Conservation (phyloP, 1,140 invertebrate species). For the Drosophila pectinifera region DNA sequence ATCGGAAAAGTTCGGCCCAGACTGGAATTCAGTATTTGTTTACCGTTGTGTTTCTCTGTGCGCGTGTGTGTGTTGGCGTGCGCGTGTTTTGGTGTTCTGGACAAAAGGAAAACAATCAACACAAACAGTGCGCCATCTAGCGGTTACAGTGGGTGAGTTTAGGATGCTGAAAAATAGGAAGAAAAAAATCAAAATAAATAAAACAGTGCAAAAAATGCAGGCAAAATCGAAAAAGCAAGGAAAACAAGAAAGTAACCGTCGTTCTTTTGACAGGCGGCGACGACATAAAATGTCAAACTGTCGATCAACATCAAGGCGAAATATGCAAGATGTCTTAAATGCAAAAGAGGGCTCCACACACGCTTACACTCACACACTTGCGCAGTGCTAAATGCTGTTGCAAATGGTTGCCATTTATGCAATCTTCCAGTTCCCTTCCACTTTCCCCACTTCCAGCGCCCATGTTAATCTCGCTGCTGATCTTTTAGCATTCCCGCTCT, state of each 20-base stretch:
- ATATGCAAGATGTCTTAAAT: conserved; percentile 79
- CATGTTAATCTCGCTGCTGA: conserved; percentile 69
- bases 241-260: conserved; percentile 60
- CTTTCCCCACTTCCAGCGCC: conserved; percentile 6
- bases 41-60: conserved; percentile 21
- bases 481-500: conserved; percentile 78
- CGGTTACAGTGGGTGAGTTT: conserved; percentile 30
- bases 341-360: conserved; percentile 52
- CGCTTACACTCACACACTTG: conserved; percentile 1
- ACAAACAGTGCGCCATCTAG: conserved; percentile 54
- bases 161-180: not conserved
- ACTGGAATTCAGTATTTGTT: conserved; percentile 55
- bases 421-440: conserved; percentile 32
- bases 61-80: not conserved
- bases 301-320: conserved; percentile 82
- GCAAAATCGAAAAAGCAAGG: conserved; percentile 7
- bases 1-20: conserved; percentile 49
- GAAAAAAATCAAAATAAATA: conserved; percentile 4
- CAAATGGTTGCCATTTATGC: conserved; percentile 67
- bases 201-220: conserved; percentile 9
- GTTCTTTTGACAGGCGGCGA: conserved; percentile 74
- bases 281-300: conserved; percentile 82
- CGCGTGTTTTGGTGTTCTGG: conserved; percentile 10
- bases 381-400: conserved; percentile 47
- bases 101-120: conserved; percentile 24